Conservation (phyloP, 2,113 vertebrate genomes). For the Bubo blakistoni region DNA sequence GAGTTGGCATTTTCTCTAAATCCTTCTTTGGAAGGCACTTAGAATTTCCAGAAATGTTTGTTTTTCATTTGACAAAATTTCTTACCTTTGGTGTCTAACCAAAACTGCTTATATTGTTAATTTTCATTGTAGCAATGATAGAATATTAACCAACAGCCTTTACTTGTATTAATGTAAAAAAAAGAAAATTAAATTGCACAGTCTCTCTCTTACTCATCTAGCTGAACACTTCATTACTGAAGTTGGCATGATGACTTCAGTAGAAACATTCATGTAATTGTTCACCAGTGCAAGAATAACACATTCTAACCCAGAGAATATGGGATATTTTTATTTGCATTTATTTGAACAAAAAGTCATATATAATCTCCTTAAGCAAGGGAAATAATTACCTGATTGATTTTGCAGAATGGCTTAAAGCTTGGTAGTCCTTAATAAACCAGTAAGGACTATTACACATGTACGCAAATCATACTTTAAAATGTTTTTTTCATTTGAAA, state of each 20-base stretch:
- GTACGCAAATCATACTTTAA: not conserved
- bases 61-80: not conserved
- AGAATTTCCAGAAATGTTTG: not conserved
- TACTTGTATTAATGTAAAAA: not conserved
- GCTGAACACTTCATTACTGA: not conserved
- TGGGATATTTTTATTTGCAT: not conserved
- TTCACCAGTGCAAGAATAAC: not conserved
- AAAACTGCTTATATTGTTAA: not conserved
- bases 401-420: not conserved
- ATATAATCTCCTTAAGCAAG: not conserved
- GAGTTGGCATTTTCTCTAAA: not conserved
- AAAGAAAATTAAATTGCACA: not conserved
- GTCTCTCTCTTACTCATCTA: not conserved
- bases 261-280: not conserved
- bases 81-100: not conserved
- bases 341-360: not conserved
- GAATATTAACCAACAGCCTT: not conserved
- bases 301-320: not conserved
- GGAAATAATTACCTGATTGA: not conserved
- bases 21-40: not conserved
- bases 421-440: not conserved
- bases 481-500: not conserved
- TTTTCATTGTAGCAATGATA: not conserved
- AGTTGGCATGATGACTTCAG: not conserved
- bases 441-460: not conserved